Evolutionary conservation across 2,888 invertebrate species (phyloP).

Genomic region (Eretmocerus hayati): DNA sequence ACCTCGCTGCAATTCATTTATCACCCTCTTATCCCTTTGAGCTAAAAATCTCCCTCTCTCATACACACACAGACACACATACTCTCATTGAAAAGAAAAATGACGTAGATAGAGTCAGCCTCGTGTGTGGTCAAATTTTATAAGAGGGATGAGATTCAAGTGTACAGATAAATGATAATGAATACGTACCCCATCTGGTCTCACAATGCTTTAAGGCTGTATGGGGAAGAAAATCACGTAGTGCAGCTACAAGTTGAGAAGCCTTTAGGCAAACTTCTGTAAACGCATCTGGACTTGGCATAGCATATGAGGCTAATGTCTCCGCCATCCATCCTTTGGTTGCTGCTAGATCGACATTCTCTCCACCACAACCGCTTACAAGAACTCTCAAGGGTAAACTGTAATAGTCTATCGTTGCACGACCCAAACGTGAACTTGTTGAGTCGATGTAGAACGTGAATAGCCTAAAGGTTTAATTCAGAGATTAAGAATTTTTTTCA

Average conservation of each 20-base stretch:
- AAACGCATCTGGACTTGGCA: conserved; percentile 74
- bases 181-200: conserved; percentile 54
- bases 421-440: conserved; percentile 65
- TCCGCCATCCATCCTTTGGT: conserved; percentile 82
- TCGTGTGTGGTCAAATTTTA: no score
- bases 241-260: conserved; percentile 73
- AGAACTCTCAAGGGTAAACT: conserved; percentile 71
- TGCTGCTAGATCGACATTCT: conserved; percentile 58
- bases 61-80: no score
- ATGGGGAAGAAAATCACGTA: conserved; percentile 69
- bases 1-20: no score
- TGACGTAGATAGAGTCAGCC: no score
- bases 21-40: no score
- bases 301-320: conserved; percentile 80
- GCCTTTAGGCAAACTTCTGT: conserved; percentile 72
- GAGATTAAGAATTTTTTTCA: no score
- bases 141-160: no score
- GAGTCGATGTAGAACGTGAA: conserved; percentile 85
- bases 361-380: conserved; percentile 66
- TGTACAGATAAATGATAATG: neutral
- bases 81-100: no score
- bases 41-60: no score
- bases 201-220: conserved; percentile 68
- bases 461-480: conserved; percentile 40
- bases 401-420: conserved; percentile 70